Conservation (phyloP, 2,797 vertebrate species). For the Sciurus carolinensis region DNA sequence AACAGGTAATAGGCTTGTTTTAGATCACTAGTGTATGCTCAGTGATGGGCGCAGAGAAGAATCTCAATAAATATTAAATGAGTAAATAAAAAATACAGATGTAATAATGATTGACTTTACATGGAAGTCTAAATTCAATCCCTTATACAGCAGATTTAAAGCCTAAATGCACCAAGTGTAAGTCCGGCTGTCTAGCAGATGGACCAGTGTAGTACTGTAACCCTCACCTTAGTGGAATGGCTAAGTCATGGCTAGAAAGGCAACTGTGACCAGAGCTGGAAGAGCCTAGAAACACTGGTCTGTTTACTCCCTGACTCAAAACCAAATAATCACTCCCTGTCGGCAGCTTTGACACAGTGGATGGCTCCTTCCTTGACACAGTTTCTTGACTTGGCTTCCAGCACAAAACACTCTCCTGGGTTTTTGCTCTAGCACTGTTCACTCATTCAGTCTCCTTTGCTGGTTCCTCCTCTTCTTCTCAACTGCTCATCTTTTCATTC, state of each 20-base stretch:
- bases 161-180: not conserved
- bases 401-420: not conserved
- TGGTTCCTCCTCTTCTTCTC: not conserved
- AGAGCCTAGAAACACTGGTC: not conserved
- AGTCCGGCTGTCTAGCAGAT: not conserved
- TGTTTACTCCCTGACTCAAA: not conserved
- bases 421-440: not conserved
- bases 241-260: not conserved
- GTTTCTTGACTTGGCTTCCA: not conserved
- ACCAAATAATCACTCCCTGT: not conserved
- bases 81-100: not conserved
- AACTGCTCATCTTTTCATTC: not conserved
- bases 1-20: not conserved
- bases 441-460: not conserved
- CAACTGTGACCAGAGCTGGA: not conserved
- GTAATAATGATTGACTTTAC: not conserved
- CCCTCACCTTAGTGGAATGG: not conserved
- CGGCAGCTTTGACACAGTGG: not conserved
- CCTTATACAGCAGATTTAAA: not conserved
- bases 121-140: not conserved
- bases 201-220: not conserved
- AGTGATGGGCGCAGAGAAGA: not conserved
- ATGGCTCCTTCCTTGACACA: not conserved
- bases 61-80: not conserved
- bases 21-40: not conserved